A percentile compares a stretch with the other conserved stretches of the same genome.
phyloP scores from a whole-genome alignment of 2,797 vertebrate species.

The Crocodylus rhombifer region DNA sequence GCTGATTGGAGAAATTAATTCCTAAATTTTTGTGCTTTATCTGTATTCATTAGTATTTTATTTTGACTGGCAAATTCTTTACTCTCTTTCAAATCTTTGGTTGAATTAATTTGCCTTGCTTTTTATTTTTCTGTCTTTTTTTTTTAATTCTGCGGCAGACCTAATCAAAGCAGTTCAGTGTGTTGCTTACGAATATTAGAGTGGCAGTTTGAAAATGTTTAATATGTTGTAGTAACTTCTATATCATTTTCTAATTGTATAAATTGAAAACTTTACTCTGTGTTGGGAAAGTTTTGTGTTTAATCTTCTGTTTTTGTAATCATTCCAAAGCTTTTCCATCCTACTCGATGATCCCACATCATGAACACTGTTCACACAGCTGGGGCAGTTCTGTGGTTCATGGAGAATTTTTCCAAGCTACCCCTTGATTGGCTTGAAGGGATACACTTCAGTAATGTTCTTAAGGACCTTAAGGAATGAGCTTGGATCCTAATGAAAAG shows the following conservation, averaged over 20 bases:
- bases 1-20: slow-evolving; percentile 23
- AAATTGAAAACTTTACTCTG: neutral
- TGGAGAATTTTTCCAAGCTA: neutral
- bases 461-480: neutral
- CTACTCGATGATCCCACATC: neutral
- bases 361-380: neutral
- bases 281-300: neutral
- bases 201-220: neutral
- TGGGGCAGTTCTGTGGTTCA: neutral
- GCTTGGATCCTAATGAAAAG: neutral
- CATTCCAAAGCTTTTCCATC: neutral
- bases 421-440: neutral
- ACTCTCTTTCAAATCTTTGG: slow-evolving; percentile 52
- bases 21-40: neutral
- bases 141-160: neutral
- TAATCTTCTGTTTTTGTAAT: neutral
- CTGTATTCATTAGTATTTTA: slow-evolving; percentile 22
- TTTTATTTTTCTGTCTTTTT: slow-evolving; percentile 27
- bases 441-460: neutral
- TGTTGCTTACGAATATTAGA: neutral
- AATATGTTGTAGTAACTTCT: neutral
- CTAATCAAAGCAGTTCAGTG: slow-evolving; percentile 47
- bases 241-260: neutral
- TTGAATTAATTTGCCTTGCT: slow-evolving; percentile 66
- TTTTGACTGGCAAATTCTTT: slow-evolving; percentile 7